These are phyloP conservation scores for Pherbina coryleti DNA, from an alignment of 2,888 invertebrate species.

Conservation along the genomic window DNA sequence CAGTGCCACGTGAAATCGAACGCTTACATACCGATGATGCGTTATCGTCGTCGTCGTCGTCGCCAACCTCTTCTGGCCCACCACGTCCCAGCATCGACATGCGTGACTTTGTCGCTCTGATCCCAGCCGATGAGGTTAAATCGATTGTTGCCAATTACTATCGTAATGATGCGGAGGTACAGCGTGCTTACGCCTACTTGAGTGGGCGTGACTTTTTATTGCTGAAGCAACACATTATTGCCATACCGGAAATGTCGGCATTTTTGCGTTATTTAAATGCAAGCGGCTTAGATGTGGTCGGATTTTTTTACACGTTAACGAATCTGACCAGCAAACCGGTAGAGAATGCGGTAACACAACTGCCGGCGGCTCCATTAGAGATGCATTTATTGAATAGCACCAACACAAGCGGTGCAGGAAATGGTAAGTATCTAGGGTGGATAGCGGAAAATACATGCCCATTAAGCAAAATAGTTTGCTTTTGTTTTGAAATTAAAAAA, in stretches of 20 bases:
- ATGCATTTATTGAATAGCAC: neutral
- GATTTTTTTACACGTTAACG: constrained; percentile 55
- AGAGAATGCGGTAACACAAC: neutral
- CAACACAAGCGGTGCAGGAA: constrained; percentile 14
- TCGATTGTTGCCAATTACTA: constrained; percentile 61
- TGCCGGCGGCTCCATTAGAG: neutral
- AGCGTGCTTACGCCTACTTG: constrained; percentile 61
- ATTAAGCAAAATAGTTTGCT: neutral
- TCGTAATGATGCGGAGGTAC: constrained; percentile 63
- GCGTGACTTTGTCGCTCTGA: constrained; percentile 62
- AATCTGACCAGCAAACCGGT: constrained; percentile 52
- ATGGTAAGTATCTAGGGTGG: neutral
- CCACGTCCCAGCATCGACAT: constrained; percentile 56
- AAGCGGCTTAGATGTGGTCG: constrained; percentile 64
- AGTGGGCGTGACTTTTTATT: constrained; percentile 57
- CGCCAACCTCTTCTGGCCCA: constrained; percentile 12
- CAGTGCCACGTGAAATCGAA: constrained; percentile 47
- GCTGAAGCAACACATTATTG: constrained; percentile 58
- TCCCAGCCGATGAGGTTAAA: constrained; percentile 62
- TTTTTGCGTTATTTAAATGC: constrained; percentile 63
- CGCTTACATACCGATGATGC: constrained; percentile 30
- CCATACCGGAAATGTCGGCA: constrained; percentile 60
- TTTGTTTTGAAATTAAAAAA: neutral
- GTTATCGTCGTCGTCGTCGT: neutral
- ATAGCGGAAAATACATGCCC: neutral